These are phyloP conservation scores for Telmatherina bonti DNA, from an alignment of 2,797 vertebrate species.

Conservation along the genomic window DNA sequence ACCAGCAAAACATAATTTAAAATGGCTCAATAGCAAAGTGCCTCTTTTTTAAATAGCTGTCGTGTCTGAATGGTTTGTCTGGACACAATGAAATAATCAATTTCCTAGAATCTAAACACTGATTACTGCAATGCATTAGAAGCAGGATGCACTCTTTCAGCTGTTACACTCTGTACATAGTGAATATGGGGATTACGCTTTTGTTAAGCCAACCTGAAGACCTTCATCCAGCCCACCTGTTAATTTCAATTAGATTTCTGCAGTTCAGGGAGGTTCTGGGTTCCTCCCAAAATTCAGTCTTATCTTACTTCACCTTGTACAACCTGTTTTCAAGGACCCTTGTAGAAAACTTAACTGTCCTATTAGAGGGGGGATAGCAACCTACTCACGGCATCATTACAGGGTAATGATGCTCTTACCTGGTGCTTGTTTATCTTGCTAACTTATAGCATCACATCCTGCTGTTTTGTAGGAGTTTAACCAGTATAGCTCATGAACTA, in stretches of 20 bases:
- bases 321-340: too few species aligned
- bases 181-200: not conserved
- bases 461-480: too few species aligned
- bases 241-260: too few species aligned
- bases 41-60: conserved; percentile 1
- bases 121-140: not conserved
- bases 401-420: too few species aligned
- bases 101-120: not conserved
- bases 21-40: not conserved
- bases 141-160: not conserved
- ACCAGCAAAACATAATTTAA: conserved; percentile 28
- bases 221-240: not conserved
- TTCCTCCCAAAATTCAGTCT: not conserved
- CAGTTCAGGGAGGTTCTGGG: too few species aligned
- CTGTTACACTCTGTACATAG: not conserved
- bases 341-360: too few species aligned
- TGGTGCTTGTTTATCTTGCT: too few species aligned
- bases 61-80: not conserved
- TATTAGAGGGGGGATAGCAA: too few species aligned
- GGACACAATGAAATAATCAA: not conserved
- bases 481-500: too few species aligned
- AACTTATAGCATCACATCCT: too few species aligned
- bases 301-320: too few species aligned
- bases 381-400: too few species aligned
- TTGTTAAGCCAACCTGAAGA: not conserved